Conservation (phyloP, 2,113 vertebrate species). For the Prinia subflava region DNA sequence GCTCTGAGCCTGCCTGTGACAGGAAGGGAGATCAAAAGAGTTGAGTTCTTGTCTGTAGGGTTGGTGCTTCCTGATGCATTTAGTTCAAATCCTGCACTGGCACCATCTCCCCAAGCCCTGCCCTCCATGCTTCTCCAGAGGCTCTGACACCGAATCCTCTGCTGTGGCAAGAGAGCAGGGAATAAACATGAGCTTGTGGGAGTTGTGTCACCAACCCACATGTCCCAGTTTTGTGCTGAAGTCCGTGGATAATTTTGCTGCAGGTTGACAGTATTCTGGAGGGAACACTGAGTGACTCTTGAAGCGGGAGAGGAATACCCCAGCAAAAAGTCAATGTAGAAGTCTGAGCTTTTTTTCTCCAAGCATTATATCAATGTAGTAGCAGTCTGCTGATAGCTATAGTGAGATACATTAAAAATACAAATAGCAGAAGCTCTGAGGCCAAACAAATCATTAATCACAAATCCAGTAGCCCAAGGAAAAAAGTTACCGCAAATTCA, state of each 20-base stretch:
- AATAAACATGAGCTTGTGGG: too few species aligned
- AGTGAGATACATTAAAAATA: background rate
- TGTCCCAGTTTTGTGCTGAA: background rate
- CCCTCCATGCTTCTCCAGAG: too few species aligned
- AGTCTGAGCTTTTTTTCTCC: background rate
- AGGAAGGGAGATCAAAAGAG: too few species aligned
- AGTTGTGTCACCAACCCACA: background rate
- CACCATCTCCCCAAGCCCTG: too few species aligned
- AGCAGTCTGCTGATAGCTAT: background rate
- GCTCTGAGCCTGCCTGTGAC: too few species aligned
- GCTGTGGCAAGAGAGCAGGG: too few species aligned
- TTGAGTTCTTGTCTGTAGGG: too few species aligned
- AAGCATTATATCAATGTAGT: background rate
- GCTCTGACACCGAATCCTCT: too few species aligned
- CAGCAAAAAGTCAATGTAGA: background rate
- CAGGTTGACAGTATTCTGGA: background rate
- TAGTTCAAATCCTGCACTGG: too few species aligned
- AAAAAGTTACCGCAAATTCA: background rate
- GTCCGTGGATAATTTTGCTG: background rate
- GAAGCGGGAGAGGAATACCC: background rate
- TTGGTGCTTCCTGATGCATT: too few species aligned
- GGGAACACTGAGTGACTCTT: background rate
- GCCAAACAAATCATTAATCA: background rate
- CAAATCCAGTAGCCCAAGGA: background rate
- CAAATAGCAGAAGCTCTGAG: background rate